Evolutionary conservation across 2,797 vertebrate genomes (phyloP).

Genomic region (Anguilla anguilla): DNA sequence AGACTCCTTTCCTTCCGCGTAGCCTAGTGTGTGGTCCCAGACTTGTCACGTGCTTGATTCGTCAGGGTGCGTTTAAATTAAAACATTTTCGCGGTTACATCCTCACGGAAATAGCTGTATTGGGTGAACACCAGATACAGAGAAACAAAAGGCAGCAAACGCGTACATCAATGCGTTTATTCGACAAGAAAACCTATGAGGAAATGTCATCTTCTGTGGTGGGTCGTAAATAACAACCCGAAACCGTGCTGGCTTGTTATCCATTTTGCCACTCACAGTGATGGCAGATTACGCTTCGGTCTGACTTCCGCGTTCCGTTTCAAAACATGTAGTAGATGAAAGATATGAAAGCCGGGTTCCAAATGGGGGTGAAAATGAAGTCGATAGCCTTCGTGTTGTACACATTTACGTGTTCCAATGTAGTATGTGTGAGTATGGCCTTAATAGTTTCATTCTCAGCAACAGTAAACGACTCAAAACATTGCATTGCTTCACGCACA

Average conservation of each 20-base stretch:
- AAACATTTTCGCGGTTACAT: neutral
- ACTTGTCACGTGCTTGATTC: neutral
- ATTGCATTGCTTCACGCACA: neutral
- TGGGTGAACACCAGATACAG: neutral
- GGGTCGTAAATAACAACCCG: neutral
- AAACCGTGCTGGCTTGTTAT: neutral
- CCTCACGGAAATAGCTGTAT: neutral
- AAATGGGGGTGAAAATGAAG: neutral
- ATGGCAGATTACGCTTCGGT: neutral
- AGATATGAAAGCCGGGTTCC: neutral
- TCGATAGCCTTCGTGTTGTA: neutral
- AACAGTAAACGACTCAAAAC: neutral
- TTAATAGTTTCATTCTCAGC: neutral
- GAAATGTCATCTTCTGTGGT: neutral
- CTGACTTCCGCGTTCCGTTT: neutral
- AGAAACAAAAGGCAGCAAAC: neutral
- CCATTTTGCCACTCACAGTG: neutral
- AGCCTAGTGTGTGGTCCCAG: neutral
- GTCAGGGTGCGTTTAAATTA: neutral
- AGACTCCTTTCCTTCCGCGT: too few relatives aligned
- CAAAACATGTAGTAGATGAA: neutral
- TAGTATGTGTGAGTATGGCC: neutral
- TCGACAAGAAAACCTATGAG: neutral
- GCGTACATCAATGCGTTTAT: neutral
- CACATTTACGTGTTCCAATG: neutral